Base-by-base conservation (phyloP, 2,113 vertebrate genomes). In the Canis aureus region DNA sequence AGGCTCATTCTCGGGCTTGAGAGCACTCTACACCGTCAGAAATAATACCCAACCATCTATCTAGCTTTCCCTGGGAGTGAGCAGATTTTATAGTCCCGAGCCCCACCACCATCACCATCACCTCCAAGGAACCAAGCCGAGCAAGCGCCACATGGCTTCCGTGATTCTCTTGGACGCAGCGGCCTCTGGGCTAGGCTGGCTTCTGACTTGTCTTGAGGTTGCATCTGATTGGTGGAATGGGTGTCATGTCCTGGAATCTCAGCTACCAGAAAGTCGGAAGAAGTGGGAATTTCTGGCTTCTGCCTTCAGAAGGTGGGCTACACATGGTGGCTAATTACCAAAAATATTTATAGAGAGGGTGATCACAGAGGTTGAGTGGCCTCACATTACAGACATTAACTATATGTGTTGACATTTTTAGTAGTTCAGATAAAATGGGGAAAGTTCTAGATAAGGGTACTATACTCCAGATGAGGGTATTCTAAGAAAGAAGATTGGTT, bases 351-450 rank as follows among this genome's bases (percentile, higher is more conserved):
- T 66, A 62, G 80, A 64, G 35, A 81, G 25, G 35, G 1, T 20
- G 22, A 55, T 92, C 67, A 59, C 88, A 91, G 66, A 55, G 86
- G 60, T 78, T 71, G 71, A 43, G 13, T 81, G 66, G 9, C 69
- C 83, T 94, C 84, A 76, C 49, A 5, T 92, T 66, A 92, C 93
- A 76, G 84, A 78, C 9, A 32, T 59, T 83, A 89, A 97, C 59
- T 85, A 5, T 86, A 82, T 7, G n/a, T 64, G 86, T 29, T 73
- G 64, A 79, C 69, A 62, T 86, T 93, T 94, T 97, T 79, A 95
- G 51, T 92, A 84, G 81, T 94, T 98, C 82, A 97, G 71, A 94
- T 94, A 94, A 92, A 95, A 91, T 94, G 90, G 73, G 83, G 81
- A 85, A 89, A 64, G 57, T 67, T 29, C 67, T 82, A 23, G 66